Percentiles rank a stretch among this genome's conserved stretches.
phyloP scores from a whole-genome alignment of 2,113 vertebrate genomes.

The Rhea pennata region DNA sequence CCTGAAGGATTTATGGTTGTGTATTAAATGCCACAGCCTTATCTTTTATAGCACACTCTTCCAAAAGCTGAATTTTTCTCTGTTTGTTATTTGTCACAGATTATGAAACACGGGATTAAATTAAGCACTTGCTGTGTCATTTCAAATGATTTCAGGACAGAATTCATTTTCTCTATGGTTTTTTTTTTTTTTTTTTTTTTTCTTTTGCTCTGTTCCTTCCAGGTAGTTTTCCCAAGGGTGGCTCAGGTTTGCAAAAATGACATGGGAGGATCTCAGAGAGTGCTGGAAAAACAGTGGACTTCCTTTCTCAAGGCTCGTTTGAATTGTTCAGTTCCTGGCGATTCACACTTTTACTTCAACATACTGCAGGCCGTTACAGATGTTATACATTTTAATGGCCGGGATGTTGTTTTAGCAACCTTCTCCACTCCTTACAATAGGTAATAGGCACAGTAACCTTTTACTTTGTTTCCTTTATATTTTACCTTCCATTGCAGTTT shows the following conservation, averaged over 20 bases:
- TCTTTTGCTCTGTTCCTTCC: constrained; percentile 33
- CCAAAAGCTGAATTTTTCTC: constrained; percentile 54
- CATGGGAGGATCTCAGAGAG: constrained; percentile 94
- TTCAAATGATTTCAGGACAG: constrained; percentile 20
- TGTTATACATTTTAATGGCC: constrained; percentile 91
- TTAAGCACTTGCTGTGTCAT: constrained; percentile 54
- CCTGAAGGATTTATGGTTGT: constrained; percentile 78
- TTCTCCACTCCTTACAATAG: constrained; percentile 99
- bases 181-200: too few species aligned
- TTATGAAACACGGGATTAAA: constrained; percentile 74
- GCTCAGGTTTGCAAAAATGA: constrained; percentile 97
- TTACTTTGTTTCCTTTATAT: neutral
- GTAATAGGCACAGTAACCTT: constrained; percentile 72
- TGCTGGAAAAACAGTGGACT: constrained; percentile 99
- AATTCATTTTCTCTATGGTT: constrained; percentile 9
- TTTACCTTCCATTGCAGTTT: neutral
- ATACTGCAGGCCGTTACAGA: constrained; percentile 96
- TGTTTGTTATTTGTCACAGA: constrained; percentile 56
- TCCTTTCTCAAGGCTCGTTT: constrained; percentile 96
- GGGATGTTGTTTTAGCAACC: constrained; percentile 93
- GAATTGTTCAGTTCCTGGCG: constrained; percentile 97
- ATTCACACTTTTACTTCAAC: constrained; percentile 99
- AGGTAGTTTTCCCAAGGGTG: constrained; percentile 97
- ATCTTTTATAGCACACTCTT: constrained; percentile 76
- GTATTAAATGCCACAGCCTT: constrained; percentile 79